Percentiles rank a stretch among this genome's conserved stretches.
phyloP scores from a whole-genome alignment of 1,140 invertebrate species.

The Neodiprion lecontei region DNA sequence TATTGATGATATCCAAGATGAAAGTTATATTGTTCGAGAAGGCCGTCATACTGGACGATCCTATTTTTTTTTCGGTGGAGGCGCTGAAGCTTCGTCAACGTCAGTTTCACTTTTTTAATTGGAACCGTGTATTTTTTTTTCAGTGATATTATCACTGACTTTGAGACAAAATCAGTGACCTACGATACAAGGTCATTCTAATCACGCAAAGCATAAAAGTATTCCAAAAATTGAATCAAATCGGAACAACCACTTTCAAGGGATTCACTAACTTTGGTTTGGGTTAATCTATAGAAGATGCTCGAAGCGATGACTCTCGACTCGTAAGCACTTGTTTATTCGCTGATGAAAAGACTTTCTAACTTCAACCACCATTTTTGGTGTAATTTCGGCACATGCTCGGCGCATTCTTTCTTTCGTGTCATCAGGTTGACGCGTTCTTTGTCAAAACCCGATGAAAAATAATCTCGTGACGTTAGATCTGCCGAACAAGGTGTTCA shows the following conservation, averaged over 20 bases:
- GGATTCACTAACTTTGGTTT: background rate
- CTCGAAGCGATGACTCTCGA: background rate
- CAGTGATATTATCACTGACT: background rate
- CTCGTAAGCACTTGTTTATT: too few relatives aligned
- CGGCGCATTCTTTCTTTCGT: background rate
- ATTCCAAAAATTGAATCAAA: background rate
- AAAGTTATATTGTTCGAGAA: background rate
- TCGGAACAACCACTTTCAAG: too few relatives aligned
- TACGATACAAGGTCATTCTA: background rate
- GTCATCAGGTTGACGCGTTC: slow-evolving; percentile 17
- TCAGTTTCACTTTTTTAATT: background rate
- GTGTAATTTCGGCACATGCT: background rate
- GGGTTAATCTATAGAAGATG: slow-evolving; percentile 17
- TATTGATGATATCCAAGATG: background rate
- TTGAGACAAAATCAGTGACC: background rate
- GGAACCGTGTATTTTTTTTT: background rate
- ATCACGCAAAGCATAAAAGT: background rate
- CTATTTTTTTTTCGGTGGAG: too few relatives aligned
- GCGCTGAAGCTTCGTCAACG: too few relatives aligned
- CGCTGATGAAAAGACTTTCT: too few relatives aligned
- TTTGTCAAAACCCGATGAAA: too few relatives aligned
- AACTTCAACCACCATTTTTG: too few relatives aligned
- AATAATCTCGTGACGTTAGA: slow-evolving; percentile 32
- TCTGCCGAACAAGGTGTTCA: slow-evolving; percentile 44
- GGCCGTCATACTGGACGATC: too few relatives aligned